Percentiles rank a stretch among this genome's conserved stretches.
Conservation (phyloP, 2,797 vertebrate species). For the Pantherophis vulpinus region DNA sequence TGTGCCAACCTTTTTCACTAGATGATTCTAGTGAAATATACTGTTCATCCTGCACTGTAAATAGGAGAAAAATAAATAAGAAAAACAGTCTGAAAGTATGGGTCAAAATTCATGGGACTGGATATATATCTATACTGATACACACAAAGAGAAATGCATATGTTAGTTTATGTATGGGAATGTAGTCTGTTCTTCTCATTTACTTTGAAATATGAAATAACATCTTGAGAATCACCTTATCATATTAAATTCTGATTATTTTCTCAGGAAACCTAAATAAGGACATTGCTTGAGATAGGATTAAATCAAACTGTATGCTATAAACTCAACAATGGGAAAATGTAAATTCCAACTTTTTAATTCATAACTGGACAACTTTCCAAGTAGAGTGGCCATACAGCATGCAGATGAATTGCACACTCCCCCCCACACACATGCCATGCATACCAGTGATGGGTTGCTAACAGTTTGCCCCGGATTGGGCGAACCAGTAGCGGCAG, state of each 20-base stretch:
- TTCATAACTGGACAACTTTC: background rate
- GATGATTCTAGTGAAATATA: background rate
- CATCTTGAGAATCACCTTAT: slow-evolving; percentile 37
- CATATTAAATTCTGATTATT: slow-evolving; percentile 57
- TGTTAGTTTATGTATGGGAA: background rate
- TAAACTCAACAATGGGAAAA: slow-evolving; percentile 54
- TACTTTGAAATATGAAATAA: background rate
- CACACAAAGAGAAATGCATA: background rate
- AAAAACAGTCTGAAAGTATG: background rate
- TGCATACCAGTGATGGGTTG: background rate
- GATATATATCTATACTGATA: background rate
- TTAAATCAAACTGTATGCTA: slow-evolving; percentile 47
- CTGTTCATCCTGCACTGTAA: background rate
- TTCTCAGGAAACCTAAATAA: slow-evolving; percentile 49
- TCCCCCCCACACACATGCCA: background rate
- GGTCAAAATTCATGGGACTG: background rate
- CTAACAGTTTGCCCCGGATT: too few relatives aligned
- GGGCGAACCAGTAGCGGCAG: too few relatives aligned
- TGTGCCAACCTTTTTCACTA: background rate
- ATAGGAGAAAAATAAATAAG: background rate
- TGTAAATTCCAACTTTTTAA: slow-evolving; percentile 41
- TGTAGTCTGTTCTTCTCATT: background rate
- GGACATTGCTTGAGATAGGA: slow-evolving; percentile 43
- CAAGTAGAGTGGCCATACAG: background rate
- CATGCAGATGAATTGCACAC: background rate